phyloP scores from a whole-genome alignment of 92 coral and sea anemone species.

The Actinostola sp. region DNA sequence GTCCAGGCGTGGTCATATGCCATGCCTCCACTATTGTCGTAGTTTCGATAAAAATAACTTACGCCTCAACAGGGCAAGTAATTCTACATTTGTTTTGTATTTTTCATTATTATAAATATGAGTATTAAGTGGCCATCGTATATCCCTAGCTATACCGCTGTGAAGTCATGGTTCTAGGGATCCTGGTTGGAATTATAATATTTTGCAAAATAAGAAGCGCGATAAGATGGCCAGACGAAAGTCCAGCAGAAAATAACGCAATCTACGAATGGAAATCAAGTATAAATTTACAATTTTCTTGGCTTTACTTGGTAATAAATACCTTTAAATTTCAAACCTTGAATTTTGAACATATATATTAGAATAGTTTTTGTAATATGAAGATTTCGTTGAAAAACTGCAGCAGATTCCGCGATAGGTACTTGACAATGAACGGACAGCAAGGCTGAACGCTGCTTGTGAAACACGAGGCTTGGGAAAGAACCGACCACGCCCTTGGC shows the following conservation, averaged over 20 bases:
- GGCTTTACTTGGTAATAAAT: slow-evolving; percentile 30
- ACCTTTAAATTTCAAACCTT: slow-evolving; percentile 24
- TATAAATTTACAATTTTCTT: slow-evolving; percentile 21
- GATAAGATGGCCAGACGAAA: slow-evolving; percentile 15
- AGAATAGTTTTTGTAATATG: slow-evolving; percentile 32
- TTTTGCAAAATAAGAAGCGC: slow-evolving; percentile 20
- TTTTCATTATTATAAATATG: slow-evolving; percentile 38
- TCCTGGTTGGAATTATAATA: slow-evolving; percentile 24
- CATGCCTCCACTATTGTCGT: slow-evolving; percentile 1
- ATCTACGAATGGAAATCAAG: slow-evolving; percentile 10
- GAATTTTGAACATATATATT: slow-evolving; percentile 33
- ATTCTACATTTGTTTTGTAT: slow-evolving; percentile 36
- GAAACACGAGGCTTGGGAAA: neutral
- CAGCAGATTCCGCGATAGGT: neutral
- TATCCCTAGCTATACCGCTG: slow-evolving; percentile 14
- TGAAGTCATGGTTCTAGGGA: slow-evolving; percentile 14
- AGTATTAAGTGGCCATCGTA: slow-evolving; percentile 26
- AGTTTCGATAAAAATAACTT: slow-evolving; percentile 5
- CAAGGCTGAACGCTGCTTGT: slow-evolving; percentile 1
- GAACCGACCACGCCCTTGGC: slow-evolving; percentile 3
- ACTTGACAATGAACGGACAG: neutral
- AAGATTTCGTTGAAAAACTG: slow-evolving; percentile 21
- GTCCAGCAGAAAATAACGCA: slow-evolving; percentile 6
- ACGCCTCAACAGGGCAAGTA: slow-evolving; percentile 17
- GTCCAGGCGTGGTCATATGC: neutral